Conservation (phyloP, 2,888 invertebrate genomes). For the Oithona nana region DNA sequence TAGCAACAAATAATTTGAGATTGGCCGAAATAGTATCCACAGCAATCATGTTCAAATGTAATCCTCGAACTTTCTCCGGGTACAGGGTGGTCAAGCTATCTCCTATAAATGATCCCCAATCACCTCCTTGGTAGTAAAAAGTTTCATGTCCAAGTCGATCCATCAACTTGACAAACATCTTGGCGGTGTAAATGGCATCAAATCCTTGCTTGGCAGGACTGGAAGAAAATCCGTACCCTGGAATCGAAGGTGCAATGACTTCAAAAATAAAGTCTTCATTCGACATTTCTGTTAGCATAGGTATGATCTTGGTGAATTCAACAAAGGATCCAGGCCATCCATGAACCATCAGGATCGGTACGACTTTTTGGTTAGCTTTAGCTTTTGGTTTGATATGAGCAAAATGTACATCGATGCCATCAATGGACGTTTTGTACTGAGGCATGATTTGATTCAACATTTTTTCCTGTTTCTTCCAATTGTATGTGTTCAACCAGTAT, state of each 20-base stretch:
- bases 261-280: constrained; percentile 27
- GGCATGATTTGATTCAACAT: constrained; percentile 46
- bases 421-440: constrained; percentile 54
- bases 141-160: constrained; percentile 41
- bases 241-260: constrained; percentile 33
- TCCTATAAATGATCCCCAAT: constrained; percentile 54
- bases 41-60: constrained; percentile 44
- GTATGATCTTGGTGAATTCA: constrained; percentile 57
- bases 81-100: constrained; percentile 42
- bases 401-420: constrained; percentile 55
- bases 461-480: constrained; percentile 46
- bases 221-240: constrained; percentile 36
- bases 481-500: constrained; percentile 55
- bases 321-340: constrained; percentile 70
- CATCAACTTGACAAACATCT: constrained; percentile 45
- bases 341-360: constrained; percentile 52
- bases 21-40: constrained; percentile 24
- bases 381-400: constrained; percentile 42
- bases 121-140: constrained; percentile 56
- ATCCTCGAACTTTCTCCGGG: constrained; percentile 35
- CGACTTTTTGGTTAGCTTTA: constrained; percentile 24
- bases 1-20: constrained; percentile 23
- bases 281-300: constrained; percentile 36
- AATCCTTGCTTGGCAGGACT: constrained; percentile 41
- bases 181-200: constrained; percentile 36